These are phyloP conservation scores for Gobio gobio DNA, from an alignment of 2,113 vertebrate species.

Conservation along the genomic window DNA sequence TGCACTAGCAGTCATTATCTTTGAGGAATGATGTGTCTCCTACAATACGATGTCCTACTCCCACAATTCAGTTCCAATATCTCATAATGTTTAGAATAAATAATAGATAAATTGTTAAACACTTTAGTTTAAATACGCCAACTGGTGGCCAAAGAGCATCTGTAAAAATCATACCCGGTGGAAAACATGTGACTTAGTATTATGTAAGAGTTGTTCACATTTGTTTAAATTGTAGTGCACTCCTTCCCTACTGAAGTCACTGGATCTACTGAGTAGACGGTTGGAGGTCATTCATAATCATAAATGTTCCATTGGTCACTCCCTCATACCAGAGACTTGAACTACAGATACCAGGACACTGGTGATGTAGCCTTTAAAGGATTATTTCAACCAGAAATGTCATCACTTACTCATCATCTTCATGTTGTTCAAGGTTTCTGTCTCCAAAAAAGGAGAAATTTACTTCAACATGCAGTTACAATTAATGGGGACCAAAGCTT, in stretches of 20 bases:
- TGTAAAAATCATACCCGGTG: constrained; percentile 7
- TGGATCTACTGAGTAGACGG: background rate
- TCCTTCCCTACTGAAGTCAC: background rate
- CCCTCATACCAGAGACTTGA: constrained; percentile 10
- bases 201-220: constrained; percentile 22
- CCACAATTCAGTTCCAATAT: background rate
- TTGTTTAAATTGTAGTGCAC: background rate
- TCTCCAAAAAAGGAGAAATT: background rate
- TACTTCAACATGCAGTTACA: background rate
- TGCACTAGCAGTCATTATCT: background rate
- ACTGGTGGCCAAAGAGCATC: constrained; percentile 6
- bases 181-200: constrained; percentile 14
- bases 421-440: background rate
- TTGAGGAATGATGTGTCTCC: background rate
- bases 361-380: constrained; percentile 19
- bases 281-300: constrained; percentile 23
- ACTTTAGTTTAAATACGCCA: background rate
- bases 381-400: background rate
- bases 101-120: background rate
- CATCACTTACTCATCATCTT: background rate
- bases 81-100: background rate
- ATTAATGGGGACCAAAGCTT: background rate
- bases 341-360: background rate
- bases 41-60: background rate
- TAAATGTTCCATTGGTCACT: constrained; percentile 16